Evolutionary conservation across 1,140 invertebrate genomes (phyloP), one percentile per base, ranked within the genome.

Genomic region (Heliothis subflexa): DNA sequence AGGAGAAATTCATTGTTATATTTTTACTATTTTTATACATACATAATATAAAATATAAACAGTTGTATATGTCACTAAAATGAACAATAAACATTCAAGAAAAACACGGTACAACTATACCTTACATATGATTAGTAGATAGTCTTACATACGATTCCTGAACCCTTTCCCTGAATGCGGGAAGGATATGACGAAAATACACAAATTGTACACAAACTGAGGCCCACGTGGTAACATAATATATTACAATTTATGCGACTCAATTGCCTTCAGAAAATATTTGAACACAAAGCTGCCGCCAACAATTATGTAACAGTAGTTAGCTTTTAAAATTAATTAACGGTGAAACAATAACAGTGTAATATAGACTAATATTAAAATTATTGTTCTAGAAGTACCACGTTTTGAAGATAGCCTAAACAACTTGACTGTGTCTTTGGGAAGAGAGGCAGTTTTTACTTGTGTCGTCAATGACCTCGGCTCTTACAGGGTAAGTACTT

Each of bases 381-480:
- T 77, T 86, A 80, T 91, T 86, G 83, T 91, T 91, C 45, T 89
- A 94, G 93, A 94, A 84, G 87, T 94, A 75, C 97, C 97, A 72
- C 96, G 96, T 88, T 98, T 98, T 90, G 97, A 96, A 88, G 96
- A 97, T 84, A 97, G 97, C 84, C 96, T 98, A 85, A 96, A 96
- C 90, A 98, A 98, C 93, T 95, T 97, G 82, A 98, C 97, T 50
- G 95, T 97, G 57, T 96, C 97, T 45, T 96, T 97, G 71, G 97
- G 97, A 77, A 95, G 97, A 83, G 97, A 98, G 87, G 97, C 97
- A 18, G 95, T 97, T 75, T 96, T 98, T 85, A 97, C 97, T 55
- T 98, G 97, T 89, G 95, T 97, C 66, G 97, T 98, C 70, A 97
- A 97, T 93, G 97, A 97, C 89, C 95, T 98, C 81, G 96, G 96